These are phyloP conservation scores for Lasioglossum calceatum DNA, from an alignment of 2,888 invertebrate species.

Conservation along the genomic window DNA sequence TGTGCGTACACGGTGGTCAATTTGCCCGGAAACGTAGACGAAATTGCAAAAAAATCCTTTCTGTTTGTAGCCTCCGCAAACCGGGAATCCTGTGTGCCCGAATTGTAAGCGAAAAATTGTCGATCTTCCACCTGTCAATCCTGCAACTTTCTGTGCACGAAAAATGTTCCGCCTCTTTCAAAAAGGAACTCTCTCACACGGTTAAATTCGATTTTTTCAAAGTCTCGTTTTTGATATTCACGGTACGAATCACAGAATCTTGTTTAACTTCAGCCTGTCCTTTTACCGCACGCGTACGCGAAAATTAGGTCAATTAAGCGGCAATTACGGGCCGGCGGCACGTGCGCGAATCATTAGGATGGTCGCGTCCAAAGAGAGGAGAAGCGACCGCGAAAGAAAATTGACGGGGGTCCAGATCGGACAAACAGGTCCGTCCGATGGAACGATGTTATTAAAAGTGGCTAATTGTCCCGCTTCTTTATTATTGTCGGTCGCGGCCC, in stretches of 20 bases:
- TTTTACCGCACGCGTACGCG: slow-evolving; percentile 29
- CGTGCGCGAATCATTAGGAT: slow-evolving; percentile 62
- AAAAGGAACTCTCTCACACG: no score
- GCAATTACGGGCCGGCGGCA: slow-evolving; percentile 50
- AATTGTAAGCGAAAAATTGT: no score
- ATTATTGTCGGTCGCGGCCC: slow-evolving; percentile 62
- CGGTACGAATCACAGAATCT: no score
- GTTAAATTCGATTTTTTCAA: no score
- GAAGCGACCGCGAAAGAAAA: not conserved
- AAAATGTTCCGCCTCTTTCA: no score
- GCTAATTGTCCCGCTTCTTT: slow-evolving; percentile 69
- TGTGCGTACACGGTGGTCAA: not conserved
- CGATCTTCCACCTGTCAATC: no score
- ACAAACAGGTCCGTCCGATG: slow-evolving; percentile 62
- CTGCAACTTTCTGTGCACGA: no score
- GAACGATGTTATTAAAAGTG: slow-evolving; percentile 74
- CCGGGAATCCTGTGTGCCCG: no score
- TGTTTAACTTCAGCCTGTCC: slow-evolving; percentile 13
- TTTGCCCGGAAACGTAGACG: not conserved
- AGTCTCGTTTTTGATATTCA: no score
- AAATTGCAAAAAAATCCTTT: not conserved
- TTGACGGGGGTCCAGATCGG: not conserved
- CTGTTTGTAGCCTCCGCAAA: no score
- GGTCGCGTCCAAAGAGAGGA: slow-evolving; percentile 34
- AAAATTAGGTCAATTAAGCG: slow-evolving; percentile 66